Evolutionary conservation across 2,113 vertebrate species (phyloP).

Genomic region (Poeciliopsis turrubarensis): DNA sequence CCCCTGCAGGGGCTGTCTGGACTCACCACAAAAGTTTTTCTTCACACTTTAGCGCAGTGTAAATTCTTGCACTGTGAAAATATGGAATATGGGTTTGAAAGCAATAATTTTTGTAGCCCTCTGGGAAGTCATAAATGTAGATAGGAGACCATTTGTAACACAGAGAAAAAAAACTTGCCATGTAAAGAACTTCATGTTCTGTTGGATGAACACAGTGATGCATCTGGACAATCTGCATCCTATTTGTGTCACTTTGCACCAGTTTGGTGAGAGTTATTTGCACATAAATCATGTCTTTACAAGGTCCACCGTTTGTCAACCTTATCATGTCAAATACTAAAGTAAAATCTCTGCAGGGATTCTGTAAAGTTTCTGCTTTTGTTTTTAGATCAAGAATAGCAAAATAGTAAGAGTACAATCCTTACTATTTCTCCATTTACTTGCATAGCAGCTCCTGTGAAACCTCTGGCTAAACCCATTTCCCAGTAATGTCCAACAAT

Average conservation of each 20-base stretch:
- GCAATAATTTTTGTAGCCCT: background rate
- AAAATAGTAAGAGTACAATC: slow-evolving; percentile 28
- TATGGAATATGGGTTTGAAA: slow-evolving; percentile 5
- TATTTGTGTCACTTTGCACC: background rate
- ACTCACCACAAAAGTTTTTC: background rate
- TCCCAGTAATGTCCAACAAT: slow-evolving; percentile 15
- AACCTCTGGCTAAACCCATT: slow-evolving; percentile 43
- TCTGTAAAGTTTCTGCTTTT: background rate
- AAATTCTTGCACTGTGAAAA: slow-evolving; percentile 6
- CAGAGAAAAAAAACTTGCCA: slow-evolving; percentile 13
- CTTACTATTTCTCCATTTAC: slow-evolving; percentile 6
- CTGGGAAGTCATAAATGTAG: slow-evolving; percentile 9
- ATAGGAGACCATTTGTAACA: background rate
- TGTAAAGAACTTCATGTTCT: background rate
- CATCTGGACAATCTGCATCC: slow-evolving; percentile 4
- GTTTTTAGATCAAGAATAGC: slow-evolving; percentile 25
- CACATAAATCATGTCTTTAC: slow-evolving; percentile 26
- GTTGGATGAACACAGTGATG: slow-evolving; percentile 22
- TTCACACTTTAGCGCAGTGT: background rate
- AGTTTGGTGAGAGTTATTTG: slow-evolving; percentile 4
- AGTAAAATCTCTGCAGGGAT: slow-evolving; percentile 11
- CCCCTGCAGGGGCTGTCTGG: slow-evolving; percentile 1
- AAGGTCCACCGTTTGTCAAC: background rate
- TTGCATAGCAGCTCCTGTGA: slow-evolving; percentile 38
- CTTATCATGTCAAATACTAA: background rate